Conservation (phyloP, 2,888 invertebrate genomes). For the Parasteatoda lunata region DNA sequence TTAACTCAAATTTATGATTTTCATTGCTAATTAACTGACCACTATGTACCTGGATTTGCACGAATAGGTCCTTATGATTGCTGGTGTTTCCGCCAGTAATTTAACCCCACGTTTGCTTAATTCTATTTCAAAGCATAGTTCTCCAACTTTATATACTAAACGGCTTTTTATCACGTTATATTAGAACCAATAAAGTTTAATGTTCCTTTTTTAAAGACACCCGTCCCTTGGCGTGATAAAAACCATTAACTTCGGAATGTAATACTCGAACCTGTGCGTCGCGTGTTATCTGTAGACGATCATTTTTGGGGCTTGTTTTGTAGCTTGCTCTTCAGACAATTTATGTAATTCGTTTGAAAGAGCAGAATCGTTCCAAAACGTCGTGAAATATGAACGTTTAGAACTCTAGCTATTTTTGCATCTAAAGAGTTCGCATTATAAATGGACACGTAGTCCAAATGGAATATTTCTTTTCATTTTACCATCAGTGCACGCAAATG, state of each 20-base stretch:
- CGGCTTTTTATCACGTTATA: slow-evolving; percentile 49
- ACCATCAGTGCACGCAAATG: neutral
- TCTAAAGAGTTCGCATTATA: neutral
- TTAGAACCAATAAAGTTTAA: slow-evolving; percentile 42
- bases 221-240: slow-evolving; percentile 34
- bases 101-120: no score
- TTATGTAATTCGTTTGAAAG: neutral
- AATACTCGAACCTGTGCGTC: neutral
- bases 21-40: no score
- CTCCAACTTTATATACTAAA: slow-evolving; percentile 1
- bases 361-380: neutral
- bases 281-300: neutral
- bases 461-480: neutral
- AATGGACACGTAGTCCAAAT: neutral
- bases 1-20: no score
- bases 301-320: slow-evolving; percentile 3
- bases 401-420: neutral
- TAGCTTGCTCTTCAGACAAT: neutral
- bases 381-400: neutral
- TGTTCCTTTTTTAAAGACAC: slow-evolving; percentile 26
- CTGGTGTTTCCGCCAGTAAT: no score
- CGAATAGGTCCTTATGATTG: no score
- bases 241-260: slow-evolving; percentile 25
- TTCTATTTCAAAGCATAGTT: no score
- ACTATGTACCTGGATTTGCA: no score